Percentiles rank a stretch among this genome's conserved stretches.
phyloP scores from a whole-genome alignment of 2,888 invertebrate species.

The Pandemis cinnamomeana region DNA sequence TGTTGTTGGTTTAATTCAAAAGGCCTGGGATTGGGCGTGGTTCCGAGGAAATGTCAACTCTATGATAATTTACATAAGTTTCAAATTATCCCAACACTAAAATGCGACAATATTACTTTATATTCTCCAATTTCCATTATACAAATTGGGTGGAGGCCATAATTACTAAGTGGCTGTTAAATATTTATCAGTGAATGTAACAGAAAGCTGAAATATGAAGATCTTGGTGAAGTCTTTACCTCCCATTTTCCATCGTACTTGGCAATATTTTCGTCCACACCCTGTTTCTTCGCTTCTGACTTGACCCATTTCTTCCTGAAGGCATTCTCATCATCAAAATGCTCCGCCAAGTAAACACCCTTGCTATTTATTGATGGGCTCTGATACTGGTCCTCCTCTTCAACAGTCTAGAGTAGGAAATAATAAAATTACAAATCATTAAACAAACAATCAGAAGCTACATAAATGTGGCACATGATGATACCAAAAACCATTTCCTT shows the following conservation, averaged over 20 bases:
- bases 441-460: not conserved
- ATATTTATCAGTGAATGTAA: not conserved
- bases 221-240: conserved; percentile 54
- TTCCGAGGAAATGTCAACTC: not conserved
- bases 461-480: not conserved
- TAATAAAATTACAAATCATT: not conserved
- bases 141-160: not conserved
- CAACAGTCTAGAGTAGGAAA: conserved; percentile 52
- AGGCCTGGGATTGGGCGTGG: not conserved
- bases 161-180: not conserved
- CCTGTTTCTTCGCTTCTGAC: conserved; percentile 96
- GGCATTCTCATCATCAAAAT: conserved; percentile 91
- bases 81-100: not conserved
- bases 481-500: not conserved
- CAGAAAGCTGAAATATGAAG: not conserved
- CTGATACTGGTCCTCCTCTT: conserved; percentile 85
- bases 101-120: not conserved
- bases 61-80: not conserved
- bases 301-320: conserved; percentile 93
- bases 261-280: conserved; percentile 93
- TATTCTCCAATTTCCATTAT: not conserved
- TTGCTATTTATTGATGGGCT: conserved; percentile 88
- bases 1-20: not conserved
- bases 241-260: conserved; percentile 96
- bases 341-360: conserved; percentile 90